Base-by-base conservation (phyloP, 2,888 invertebrate genomes). In the Andrena minutula region DNA sequence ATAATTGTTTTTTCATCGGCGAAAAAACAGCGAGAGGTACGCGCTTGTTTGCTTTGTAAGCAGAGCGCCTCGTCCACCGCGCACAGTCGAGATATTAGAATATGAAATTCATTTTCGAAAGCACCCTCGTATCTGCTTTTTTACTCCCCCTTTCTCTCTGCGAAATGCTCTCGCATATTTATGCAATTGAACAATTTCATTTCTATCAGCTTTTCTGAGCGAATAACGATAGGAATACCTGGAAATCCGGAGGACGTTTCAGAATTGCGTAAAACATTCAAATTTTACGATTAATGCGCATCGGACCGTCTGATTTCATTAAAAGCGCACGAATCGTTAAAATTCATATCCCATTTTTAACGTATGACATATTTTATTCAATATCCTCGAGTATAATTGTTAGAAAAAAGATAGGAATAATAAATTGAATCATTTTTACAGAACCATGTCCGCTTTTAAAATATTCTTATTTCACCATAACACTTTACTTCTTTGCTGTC, bases 1-100 rank as follows among this genome's bases (percentile, higher is more conserved):
- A 79, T 84, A 83, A 86, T 81, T 88, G 84, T 86, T 88, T 84
- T 86, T 81, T 72, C 82, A 72, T 60, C 79, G 47, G 65, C 61
- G 78, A 69, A 84, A 87, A 82, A 75, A 65, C 64, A 74, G 49
- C 60, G 64, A 28, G 30, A 28, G 58, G 64, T 65, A 73, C 63
- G 70, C 30, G 81, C 73, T 74, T 88, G 85, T 88, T 87, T 88
- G 72, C 75, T 86, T 75, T 85, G 69, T 75, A 88, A 88, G 86
- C 88, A 88, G 64, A 74, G 72, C 64, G 73, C 73, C 73, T 76
- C 75, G 69, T 35, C 26, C 56, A 60, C 60, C 10, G 66, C 69
- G 70, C 65, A 60, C 70, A 35, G 65, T 58, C 26, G 60, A 56
- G 51, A 79, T 82, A 85, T 85, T 76, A 79, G 53, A 71, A 70